Evolutionary conservation across 2,797 vertebrate genomes (phyloP), one percentile per base, ranked within the genome.

Genomic region (Pempheris klunzingeri): DNA sequence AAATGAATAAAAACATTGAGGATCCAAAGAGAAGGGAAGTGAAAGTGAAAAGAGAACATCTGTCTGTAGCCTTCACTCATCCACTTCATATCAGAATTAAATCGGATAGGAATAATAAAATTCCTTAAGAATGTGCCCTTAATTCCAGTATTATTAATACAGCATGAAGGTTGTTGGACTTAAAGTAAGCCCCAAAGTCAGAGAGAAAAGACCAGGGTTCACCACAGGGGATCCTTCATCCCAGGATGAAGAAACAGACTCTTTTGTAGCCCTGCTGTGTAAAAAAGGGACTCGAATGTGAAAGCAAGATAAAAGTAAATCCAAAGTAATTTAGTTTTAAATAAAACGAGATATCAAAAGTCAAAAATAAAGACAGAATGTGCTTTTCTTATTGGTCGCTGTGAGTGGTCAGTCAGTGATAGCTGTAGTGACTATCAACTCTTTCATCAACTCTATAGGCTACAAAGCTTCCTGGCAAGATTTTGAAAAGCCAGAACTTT

Each of bases 1-100:
- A 78, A 44, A 80, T 66, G 39, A 85, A 73, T 60, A 71, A 68
- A 64, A 85, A 68, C 38, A 75, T 47, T 17, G 71, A 72, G 10
- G 60, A 61, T 44, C 64, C 41, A 43, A 30, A 18, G 26, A 55
- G 36, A 75, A 11, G 73, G 82, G 81, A 91, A 74, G 78, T 74
- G 2, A 47, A 68, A 69, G 59, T 46, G 38, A 74, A 85, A 80
- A 78, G 52, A 81, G 47, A 86, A 64, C 69, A 32, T 57, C 28
- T 76, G 50, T 60, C 62, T 79, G 34, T n/a, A 55, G 66, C 57
- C 69, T 6, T 10, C 22, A 24, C 54, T 71, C 53, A 24, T 39
- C 58, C 1, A 4, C 7, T 38, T 55, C 3, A 32, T 30, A 61
- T 78, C 61, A 55, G 54, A 65, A 61, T 64, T 53, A 24, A 80